Conservation (phyloP, 2,797 vertebrate genomes). For the Lycodopsis pacificus region DNA sequence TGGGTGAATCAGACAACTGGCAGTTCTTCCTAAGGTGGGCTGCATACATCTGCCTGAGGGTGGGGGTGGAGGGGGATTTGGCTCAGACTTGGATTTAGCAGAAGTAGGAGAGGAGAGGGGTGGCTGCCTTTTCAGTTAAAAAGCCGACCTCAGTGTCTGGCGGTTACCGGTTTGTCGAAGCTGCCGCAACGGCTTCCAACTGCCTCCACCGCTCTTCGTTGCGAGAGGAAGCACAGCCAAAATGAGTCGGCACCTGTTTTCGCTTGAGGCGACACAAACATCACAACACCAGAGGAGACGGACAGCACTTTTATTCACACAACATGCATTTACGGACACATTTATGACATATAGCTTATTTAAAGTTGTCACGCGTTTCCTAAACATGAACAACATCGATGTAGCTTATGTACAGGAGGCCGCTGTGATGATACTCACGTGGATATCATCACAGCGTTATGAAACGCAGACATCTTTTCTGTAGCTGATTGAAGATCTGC, state of each 20-base stretch:
- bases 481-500: not conserved
- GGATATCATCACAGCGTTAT: not conserved
- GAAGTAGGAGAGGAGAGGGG: not conserved
- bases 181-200: constrained; percentile 36
- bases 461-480: not conserved
- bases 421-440: not conserved
- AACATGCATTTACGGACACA: not conserved
- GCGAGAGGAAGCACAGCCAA: constrained; percentile 48
- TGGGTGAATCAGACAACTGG: constrained; percentile 18
- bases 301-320: constrained; percentile 46
- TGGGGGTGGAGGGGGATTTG: not conserved
- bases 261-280: not conserved
- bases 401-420: not conserved
- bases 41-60: constrained; percentile 4
- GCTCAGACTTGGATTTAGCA: not conserved
- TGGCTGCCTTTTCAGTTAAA: constrained; percentile 39
- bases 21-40: constrained; percentile 16
- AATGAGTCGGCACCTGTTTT: constrained; percentile 33
- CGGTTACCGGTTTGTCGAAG: constrained; percentile 31
- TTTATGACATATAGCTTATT: constrained; percentile 47
- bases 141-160: constrained; percentile 32
- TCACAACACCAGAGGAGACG: not conserved
- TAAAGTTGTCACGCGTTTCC: not conserved
- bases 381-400: not conserved
- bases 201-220: constrained; percentile 17